Conservation (phyloP, 2,888 invertebrate genomes). For the Trimorus sp. region DNA sequence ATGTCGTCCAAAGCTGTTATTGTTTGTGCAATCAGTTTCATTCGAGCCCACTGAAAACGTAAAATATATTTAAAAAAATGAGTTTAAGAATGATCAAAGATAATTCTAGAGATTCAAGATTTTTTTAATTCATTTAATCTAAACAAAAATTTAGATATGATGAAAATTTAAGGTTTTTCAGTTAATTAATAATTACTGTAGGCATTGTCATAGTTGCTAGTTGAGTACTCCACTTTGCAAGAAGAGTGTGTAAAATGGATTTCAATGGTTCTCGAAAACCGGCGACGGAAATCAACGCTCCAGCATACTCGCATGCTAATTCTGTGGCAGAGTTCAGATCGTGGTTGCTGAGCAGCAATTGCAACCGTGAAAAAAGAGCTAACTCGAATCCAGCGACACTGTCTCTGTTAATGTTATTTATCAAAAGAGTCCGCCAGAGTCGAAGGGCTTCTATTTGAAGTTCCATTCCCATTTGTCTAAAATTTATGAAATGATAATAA, state of each 20-base stretch:
- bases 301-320: conserved; percentile 76
- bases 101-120: too few species aligned
- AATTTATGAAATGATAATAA: not conserved
- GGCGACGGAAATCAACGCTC: conserved; percentile 74
- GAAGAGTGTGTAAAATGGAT: conserved; percentile 70
- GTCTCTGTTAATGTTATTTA: conserved; percentile 72
- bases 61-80: too few species aligned
- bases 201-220: conserved; percentile 67
- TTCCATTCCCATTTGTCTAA: conserved; percentile 64
- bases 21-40: conserved; percentile 74
- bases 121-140: conserved; percentile 2
- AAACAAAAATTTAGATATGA: not conserved
- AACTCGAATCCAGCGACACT: conserved; percentile 74
- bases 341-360: conserved; percentile 74
- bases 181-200: conserved; percentile 68
- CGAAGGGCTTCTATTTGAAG: conserved; percentile 77
- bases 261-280: conserved; percentile 69
- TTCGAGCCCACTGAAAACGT: conserved; percentile 73
- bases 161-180: not conserved
- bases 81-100: too few species aligned
- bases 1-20: conserved; percentile 70
- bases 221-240: conserved; percentile 78
- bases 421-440: conserved; percentile 72
- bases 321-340: conserved; percentile 75
- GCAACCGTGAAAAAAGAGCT: conserved; percentile 74